Conservation (phyloP, 2,113 vertebrate genomes). For the Oncorhynchus nerka region DNA sequence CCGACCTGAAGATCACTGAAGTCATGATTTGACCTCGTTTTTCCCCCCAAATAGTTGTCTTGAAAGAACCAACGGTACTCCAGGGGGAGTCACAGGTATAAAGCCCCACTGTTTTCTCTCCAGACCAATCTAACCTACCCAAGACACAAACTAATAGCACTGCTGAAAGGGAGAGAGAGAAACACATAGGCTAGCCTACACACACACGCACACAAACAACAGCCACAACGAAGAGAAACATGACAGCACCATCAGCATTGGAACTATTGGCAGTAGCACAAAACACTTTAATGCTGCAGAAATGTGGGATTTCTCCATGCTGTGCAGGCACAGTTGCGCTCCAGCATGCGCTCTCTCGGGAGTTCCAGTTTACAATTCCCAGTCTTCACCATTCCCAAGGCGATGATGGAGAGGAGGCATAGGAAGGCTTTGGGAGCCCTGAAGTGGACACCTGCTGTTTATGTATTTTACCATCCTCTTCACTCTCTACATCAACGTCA, state of each 20-base stretch:
- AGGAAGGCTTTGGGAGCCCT: conserved; percentile 11
- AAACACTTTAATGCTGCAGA: conserved; percentile 12
- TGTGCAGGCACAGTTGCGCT: conserved; percentile 60
- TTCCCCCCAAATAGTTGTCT: no score
- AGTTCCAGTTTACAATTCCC: conserved; percentile 73
- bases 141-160: no score
- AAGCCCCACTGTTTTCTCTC: no score
- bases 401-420: conserved; percentile 26
- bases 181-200: no score
- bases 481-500: conserved; percentile 37
- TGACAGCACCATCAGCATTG: conserved; percentile 60
- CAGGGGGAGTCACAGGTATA: no score
- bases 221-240: conserved; percentile 47
- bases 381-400: conserved; percentile 49
- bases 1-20: no score
- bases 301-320: conserved; percentile 23
- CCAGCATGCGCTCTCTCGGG: conserved; percentile 48
- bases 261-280: conserved; percentile 33
- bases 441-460: conserved; percentile 5
- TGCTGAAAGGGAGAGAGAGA: no score
- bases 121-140: no score
- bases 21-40: no score
- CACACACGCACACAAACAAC: no score
- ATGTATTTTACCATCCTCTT: conserved; percentile 17
- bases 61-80: no score